Evolutionary conservation across 2,113 vertebrate species (phyloP), one percentile per base, ranked within the genome.

Genomic region (Acrocephalus kingi): DNA sequence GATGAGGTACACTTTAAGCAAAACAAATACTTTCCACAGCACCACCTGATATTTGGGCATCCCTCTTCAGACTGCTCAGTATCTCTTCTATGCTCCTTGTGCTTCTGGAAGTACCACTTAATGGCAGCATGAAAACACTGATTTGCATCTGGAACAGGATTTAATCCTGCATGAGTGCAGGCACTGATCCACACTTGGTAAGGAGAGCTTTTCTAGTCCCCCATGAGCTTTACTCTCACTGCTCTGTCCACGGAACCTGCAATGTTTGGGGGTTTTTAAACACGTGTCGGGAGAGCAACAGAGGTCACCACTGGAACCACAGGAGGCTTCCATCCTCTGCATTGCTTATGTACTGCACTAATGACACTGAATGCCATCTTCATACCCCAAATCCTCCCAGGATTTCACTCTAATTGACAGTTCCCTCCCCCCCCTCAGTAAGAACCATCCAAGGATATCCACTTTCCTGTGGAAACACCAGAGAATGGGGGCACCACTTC

Each of bases 101-200:
- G 17, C 73, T 81, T 51, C 51, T 64, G 37, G 37, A 62, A 64
- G 9, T 41, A 23, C 35, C 24, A n/a, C 27, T 58, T 31, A 52
- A 72, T 52, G 61, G 58, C 56, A 82, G 22, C 24, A 52, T 19
- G 64, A 63, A 45, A 5, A 1, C 16, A 64, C 6, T 18, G 48
- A 84, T 63, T 63, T 78, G 27, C 35, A 56, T 56, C 52, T 74
- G 49, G 83, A 68, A 68, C 10, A 17, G 21, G 16, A 59, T 4
- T 64, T 16, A 75, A 39, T 59, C 62, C 69, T 68, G 12, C 33
- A 19, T 4, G 5, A 82, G 10, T n/a, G 17, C 80, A 67, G n/a
- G 56, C 25, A 68, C 16, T 24, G 45, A 72, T 17, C 11, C 15
- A 23, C 0, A 0, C 4, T 52, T 51, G 48, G 15, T 61, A 33